Percentiles rank a stretch among this genome's conserved stretches.
Conservation (phyloP, 2,797 vertebrate genomes). For the Pangasius sanitwongsei region DNA sequence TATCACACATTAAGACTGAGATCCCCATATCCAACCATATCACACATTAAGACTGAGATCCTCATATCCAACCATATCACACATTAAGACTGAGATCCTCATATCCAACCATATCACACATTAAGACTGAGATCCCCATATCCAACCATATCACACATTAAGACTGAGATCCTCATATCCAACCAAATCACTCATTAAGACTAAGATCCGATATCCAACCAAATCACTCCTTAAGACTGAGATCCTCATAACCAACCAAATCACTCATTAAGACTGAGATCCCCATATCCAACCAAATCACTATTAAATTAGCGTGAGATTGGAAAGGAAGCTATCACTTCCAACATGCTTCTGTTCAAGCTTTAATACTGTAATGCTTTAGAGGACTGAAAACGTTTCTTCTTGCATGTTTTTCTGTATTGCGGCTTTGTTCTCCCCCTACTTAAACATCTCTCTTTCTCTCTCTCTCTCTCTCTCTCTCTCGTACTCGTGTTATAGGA, state of each 20-base stretch:
- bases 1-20: too few species aligned
- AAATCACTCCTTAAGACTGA: background rate
- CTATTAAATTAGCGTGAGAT: background rate
- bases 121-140: too few species aligned
- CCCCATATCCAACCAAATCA: too few species aligned
- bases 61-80: too few species aligned
- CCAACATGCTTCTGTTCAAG: background rate
- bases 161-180: too few species aligned
- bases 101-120: too few species aligned
- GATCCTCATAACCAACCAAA: too few species aligned
- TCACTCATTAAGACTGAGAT: background rate
- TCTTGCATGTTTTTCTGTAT: background rate
- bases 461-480: slow-evolving; percentile 19
- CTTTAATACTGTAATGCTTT: background rate
- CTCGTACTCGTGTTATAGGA: background rate
- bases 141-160: too few species aligned
- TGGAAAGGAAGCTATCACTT: background rate
- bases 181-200: background rate
- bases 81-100: too few species aligned
- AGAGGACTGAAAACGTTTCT: background rate
- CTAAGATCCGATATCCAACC: background rate
- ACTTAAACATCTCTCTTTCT: background rate
- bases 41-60: too few species aligned
- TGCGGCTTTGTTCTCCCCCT: background rate
- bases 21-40: too few species aligned